Evolutionary conservation across 2,113 vertebrate species (phyloP).

Genomic region (Sylvilagus bachmani): DNA sequence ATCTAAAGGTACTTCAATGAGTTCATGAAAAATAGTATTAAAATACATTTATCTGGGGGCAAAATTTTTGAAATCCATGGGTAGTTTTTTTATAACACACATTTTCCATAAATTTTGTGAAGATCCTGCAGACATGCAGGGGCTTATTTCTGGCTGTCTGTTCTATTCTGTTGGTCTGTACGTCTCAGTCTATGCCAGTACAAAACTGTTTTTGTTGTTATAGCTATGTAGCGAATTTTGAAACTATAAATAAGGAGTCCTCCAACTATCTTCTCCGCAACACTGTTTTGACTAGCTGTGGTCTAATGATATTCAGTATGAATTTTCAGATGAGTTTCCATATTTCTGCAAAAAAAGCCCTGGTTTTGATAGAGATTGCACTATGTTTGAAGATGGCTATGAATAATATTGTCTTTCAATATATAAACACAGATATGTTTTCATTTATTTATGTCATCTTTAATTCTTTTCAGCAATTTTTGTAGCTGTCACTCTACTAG

Average conservation of each 20-base stretch:
- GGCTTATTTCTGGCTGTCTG: neutral
- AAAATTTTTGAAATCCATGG: too few species aligned
- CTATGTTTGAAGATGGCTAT: conserved; percentile 1
- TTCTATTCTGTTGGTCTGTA: neutral
- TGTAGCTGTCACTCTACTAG: neutral
- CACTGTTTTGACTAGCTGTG: neutral
- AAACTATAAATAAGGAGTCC: neutral
- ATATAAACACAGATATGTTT: neutral
- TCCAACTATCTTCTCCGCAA: neutral
- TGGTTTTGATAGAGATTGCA: neutral
- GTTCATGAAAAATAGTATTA: too few species aligned
- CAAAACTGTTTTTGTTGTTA: neutral
- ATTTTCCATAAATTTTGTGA: too few species aligned
- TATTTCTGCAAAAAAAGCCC: neutral
- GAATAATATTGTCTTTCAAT: neutral
- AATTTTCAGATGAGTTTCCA: neutral
- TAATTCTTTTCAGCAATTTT: neutral
- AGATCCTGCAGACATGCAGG: neutral
- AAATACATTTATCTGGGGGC: too few species aligned
- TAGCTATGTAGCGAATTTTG: neutral
- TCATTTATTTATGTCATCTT: neutral
- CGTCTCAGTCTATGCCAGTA: neutral
- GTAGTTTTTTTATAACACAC: too few species aligned
- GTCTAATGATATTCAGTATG: neutral
- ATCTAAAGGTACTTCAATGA: too few species aligned